phyloP scores from a whole-genome alignment of 2,113 vertebrate genomes.

The Chascanopsetta lugubris region DNA sequence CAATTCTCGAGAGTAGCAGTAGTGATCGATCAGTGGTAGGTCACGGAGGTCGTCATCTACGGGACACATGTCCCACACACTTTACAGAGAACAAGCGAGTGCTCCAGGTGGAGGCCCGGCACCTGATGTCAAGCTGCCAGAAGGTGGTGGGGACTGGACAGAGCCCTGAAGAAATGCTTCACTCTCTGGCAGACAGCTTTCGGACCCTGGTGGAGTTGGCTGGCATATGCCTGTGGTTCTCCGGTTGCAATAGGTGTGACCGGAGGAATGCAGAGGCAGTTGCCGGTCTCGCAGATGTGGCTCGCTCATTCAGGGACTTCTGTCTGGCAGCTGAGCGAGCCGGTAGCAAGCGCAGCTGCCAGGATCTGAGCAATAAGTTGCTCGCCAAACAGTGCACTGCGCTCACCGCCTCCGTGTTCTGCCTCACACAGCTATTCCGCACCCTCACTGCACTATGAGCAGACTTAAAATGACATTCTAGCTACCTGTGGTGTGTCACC shows the following conservation, averaged over 20 bases:
- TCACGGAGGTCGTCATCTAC: slow-evolving; percentile 79
- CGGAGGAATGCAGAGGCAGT: slow-evolving; percentile 83
- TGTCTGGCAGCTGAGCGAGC: slow-evolving; percentile 86
- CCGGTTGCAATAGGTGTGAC: slow-evolving; percentile 86
- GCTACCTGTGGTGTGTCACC: slow-evolving; percentile 11
- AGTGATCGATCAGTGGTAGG: slow-evolving; percentile 66
- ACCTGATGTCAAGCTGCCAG: slow-evolving; percentile 88
- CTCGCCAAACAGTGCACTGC: slow-evolving; percentile 89
- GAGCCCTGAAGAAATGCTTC: slow-evolving; percentile 84
- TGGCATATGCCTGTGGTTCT: slow-evolving; percentile 88
- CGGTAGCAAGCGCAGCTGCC: slow-evolving; percentile 82
- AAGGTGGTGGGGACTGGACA: slow-evolving; percentile 85
- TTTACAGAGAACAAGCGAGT: slow-evolving; percentile 86
- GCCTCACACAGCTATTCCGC: slow-evolving; percentile 91
- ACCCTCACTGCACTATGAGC: slow-evolving; percentile 83
- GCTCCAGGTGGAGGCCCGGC: slow-evolving; percentile 85
- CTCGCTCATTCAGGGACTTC: slow-evolving; percentile 88
- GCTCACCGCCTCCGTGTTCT: slow-evolving; percentile 89
- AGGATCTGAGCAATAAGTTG: slow-evolving; percentile 85
- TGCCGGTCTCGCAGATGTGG: slow-evolving; percentile 83
- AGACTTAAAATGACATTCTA: slow-evolving; percentile 8
- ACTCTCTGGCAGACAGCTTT: slow-evolving; percentile 83
- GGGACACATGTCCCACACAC: slow-evolving; percentile 84
- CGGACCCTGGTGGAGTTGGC: slow-evolving; percentile 86
- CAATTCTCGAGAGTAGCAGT: slow-evolving; percentile 67